These are phyloP conservation scores for Thamnophis sirtalis DNA, from an alignment of 2,113 vertebrate species.

Conservation along the genomic window DNA sequence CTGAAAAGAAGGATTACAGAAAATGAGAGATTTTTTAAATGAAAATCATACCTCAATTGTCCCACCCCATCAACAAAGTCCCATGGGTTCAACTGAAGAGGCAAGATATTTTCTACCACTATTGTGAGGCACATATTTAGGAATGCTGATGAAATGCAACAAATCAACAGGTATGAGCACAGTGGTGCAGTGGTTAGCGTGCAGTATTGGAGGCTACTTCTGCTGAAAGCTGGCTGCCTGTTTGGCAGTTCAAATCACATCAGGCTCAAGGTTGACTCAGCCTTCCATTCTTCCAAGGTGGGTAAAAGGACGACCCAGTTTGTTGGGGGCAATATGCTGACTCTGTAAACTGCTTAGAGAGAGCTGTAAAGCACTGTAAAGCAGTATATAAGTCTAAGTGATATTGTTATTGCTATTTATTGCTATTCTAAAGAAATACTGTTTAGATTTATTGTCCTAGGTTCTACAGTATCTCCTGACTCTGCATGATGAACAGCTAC, in stretches of 20 bases:
- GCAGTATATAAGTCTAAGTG: too few species aligned
- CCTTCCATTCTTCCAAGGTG: too few species aligned
- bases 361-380: too few species aligned
- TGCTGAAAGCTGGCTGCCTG: too few species aligned
- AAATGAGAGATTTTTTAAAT: neutral
- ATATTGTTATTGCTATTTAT: neutral
- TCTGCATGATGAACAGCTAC: neutral
- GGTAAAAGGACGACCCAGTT: too few species aligned
- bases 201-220: too few species aligned
- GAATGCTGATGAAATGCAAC: neutral
- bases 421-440: neutral
- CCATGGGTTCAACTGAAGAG: neutral
- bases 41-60: neutral
- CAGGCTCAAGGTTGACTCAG: too few species aligned
- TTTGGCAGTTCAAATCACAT: too few species aligned
- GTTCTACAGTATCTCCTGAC: too few species aligned
- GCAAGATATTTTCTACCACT: neutral
- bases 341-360: too few species aligned
- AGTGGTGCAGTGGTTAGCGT: too few species aligned
- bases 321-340: too few species aligned
- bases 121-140: neutral
- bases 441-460: neutral
- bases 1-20: neutral
- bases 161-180: neutral
- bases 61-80: neutral